Conservation (phyloP, 2,113 vertebrate species). For the Heloderma charlesbogerti region DNA sequence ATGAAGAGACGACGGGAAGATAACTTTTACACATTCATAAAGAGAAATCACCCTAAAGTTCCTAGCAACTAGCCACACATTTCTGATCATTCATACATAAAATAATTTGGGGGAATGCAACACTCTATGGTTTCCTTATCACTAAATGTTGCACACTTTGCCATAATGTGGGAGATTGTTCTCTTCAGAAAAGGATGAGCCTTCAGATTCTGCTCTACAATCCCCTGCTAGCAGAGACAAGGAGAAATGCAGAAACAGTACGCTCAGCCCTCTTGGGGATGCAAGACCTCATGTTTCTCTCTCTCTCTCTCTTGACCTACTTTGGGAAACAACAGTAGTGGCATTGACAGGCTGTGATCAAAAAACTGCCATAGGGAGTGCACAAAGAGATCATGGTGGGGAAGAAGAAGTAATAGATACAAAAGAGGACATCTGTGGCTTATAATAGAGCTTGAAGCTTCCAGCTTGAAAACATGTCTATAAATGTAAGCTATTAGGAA, state of each 20-base stretch:
- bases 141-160: slow-evolving; percentile 12
- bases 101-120: slow-evolving; percentile 1
- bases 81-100: not conserved
- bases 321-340: slow-evolving; percentile 29
- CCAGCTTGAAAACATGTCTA: slow-evolving; percentile 19
- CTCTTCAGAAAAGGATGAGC: not conserved
- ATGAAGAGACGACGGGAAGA: not conserved
- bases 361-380: not conserved
- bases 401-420: not conserved
- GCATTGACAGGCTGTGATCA: slow-evolving; percentile 33
- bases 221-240: slow-evolving; percentile 10
- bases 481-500: slow-evolving; percentile 34
- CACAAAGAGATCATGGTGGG: not conserved
- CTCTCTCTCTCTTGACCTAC: not conserved
- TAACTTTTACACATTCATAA: not conserved
- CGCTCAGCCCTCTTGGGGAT: slow-evolving; percentile 1
- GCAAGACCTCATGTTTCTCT: not conserved
- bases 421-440: not conserved
- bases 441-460: slow-evolving; percentile 32
- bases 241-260: slow-evolving; percentile 15
- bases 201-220: slow-evolving; percentile 7
- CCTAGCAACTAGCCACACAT: not conserved
- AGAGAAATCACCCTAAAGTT: not conserved
- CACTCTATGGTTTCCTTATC: slow-evolving; percentile 6
- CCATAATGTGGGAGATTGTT: not conserved